Percentiles rank a stretch among this genome's conserved stretches.
These are phyloP conservation scores for Malacoctenus gilli DNA, from an alignment of 2,797 vertebrate species.

Conservation along the genomic window DNA sequence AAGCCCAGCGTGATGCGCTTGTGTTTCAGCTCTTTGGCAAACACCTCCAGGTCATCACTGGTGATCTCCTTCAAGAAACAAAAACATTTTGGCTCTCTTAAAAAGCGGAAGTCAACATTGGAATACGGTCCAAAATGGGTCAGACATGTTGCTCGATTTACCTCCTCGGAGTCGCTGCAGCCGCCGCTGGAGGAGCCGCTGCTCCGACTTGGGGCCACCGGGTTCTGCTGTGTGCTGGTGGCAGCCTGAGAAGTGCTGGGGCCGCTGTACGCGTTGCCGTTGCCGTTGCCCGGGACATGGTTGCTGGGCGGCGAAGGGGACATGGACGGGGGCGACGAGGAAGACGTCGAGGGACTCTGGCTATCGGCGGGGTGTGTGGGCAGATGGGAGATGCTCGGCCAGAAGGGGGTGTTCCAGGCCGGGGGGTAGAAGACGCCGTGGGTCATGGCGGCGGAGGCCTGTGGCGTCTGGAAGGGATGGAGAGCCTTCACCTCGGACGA, in stretches of 20 bases:
- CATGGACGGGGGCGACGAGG: slow-evolving; percentile 73
- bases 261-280: slow-evolving; percentile 62
- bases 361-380: slow-evolving; percentile 50
- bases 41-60: slow-evolving; percentile 84
- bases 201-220: slow-evolving; percentile 71
- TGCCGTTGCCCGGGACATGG: slow-evolving; percentile 55
- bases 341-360: slow-evolving; percentile 64
- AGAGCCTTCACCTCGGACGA: slow-evolving; percentile 63
- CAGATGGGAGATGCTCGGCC: slow-evolving; percentile 80
- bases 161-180: slow-evolving; percentile 86
- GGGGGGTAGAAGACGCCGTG: slow-evolving; percentile 78
- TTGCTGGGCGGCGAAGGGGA: slow-evolving; percentile 81
- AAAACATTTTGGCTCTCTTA: too few relatives aligned
- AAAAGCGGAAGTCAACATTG: too few relatives aligned
- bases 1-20: slow-evolving; percentile 86
- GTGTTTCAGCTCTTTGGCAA: slow-evolving; percentile 85
- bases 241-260: slow-evolving; percentile 50
- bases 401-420: slow-evolving; percentile 82
- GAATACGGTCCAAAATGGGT: background rate
- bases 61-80: slow-evolving; percentile 73
- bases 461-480: slow-evolving; percentile 56
- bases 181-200: slow-evolving; percentile 86
- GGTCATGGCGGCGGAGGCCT: slow-evolving; percentile 64
- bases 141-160: slow-evolving; percentile 34
- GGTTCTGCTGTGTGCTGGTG: slow-evolving; percentile 61